phyloP scores from a whole-genome alignment of 2,113 vertebrate species.

The Emydocephalus ijimae region DNA sequence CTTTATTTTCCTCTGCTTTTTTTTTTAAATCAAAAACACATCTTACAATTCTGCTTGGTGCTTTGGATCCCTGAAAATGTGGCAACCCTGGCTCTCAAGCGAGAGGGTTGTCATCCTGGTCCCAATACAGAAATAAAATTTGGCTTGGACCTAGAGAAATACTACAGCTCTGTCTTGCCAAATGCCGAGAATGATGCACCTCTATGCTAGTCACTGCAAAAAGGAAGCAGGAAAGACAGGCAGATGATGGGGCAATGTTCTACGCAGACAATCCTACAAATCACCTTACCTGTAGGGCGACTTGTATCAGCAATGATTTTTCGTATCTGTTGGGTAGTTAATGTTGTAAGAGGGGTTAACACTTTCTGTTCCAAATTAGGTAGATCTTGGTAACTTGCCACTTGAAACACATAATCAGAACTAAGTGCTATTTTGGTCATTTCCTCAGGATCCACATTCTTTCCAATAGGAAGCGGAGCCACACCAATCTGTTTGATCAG shows the following conservation, averaged over 20 bases:
- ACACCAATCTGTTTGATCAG: constrained; percentile 80
- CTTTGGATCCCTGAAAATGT: not conserved
- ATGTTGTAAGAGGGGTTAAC: constrained; percentile 75
- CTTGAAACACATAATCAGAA: constrained; percentile 76
- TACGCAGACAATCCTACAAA: not conserved
- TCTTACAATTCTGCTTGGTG: not conserved
- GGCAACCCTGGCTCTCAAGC: not conserved
- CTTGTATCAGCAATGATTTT: constrained; percentile 46
- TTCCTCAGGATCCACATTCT: constrained; percentile 74
- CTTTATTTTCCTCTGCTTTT: not conserved
- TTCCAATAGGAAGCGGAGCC: constrained; percentile 81
- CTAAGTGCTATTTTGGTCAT: constrained; percentile 81
- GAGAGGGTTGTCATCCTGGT: not conserved
- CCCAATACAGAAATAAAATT: not conserved
- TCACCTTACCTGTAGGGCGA: constrained; percentile 48
- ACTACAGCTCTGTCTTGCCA: not conserved
- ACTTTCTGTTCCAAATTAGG: constrained; percentile 78
- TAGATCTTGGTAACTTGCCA: constrained; percentile 81
- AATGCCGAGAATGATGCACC: not conserved
- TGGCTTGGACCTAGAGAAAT: not conserved
- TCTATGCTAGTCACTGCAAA: not conserved
- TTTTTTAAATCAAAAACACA: not conserved
- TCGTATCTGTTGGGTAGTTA: constrained; percentile 68
- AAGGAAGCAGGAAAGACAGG: not conserved
- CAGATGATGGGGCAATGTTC: not conserved